A percentile compares a stretch with the other conserved stretches of the same genome.
Evolutionary conservation across 2,888 invertebrate genomes (phyloP).

Genomic region (Sinodicranocentrus sp.): DNA sequence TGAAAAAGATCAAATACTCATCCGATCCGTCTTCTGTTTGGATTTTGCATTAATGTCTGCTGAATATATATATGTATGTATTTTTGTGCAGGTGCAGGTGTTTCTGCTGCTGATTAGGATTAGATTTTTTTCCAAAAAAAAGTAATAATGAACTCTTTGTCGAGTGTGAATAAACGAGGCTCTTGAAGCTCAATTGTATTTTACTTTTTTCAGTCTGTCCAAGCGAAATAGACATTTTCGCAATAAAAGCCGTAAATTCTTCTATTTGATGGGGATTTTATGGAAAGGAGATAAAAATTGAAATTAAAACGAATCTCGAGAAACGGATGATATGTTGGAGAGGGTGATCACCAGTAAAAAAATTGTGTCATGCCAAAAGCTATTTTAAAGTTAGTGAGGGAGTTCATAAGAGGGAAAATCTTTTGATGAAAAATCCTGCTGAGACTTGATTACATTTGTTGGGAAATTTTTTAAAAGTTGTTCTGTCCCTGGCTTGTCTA

Average conservation of each 20-base stretch:
- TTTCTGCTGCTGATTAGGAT: no score
- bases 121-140: no score
- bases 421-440: constrained; percentile 43
- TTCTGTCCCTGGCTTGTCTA: constrained; percentile 40
- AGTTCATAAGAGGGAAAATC: constrained; percentile 11
- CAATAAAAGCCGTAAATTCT: constrained; percentile 55
- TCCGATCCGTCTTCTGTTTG: no score
- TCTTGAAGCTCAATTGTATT: no score
- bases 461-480: constrained; percentile 45
- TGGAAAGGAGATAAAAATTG: constrained; percentile 36
- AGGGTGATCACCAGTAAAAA: not conserved
- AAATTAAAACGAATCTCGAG: constrained; percentile 39
- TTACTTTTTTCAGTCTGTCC: no score
- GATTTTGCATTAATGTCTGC: no score
- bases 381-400: constrained; percentile 51
- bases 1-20: not conserved
- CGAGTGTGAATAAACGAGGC: no score
- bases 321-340: not conserved
- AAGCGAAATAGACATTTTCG: constrained; percentile 35
- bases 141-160: no score
- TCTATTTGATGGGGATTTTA: constrained; percentile 53
- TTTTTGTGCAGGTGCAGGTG: no score
- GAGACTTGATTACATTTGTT: constrained; percentile 33
- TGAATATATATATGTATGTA: no score
- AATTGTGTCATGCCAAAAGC: constrained; percentile 55